A percentile compares a stretch with the other conserved stretches of the same genome.
Evolutionary conservation across 1,140 invertebrate species (phyloP).

Genomic region (Bathynomus jamesi): DNA sequence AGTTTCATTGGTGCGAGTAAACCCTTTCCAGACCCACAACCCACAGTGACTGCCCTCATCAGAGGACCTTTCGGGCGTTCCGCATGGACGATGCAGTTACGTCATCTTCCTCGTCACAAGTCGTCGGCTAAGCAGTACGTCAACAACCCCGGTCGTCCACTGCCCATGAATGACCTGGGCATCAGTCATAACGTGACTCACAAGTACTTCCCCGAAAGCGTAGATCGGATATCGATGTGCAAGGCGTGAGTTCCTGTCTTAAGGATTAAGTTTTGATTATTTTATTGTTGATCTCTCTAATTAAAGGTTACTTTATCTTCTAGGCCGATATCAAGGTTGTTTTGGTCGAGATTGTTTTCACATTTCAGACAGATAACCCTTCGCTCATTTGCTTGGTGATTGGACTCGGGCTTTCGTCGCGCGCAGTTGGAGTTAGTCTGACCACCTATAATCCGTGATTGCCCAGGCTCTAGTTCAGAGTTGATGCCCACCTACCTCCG

Average conservation of each 20-base stretch:
- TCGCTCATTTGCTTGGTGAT: too few species aligned
- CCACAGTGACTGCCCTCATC: conserved; percentile 64
- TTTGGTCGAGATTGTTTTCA: too few species aligned
- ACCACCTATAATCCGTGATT: too few species aligned
- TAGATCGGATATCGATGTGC: conserved; percentile 68
- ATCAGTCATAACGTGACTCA: conserved; percentile 56
- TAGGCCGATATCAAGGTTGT: too few species aligned
- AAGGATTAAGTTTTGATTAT: too few species aligned
- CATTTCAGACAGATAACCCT: too few species aligned
- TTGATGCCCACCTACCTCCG: too few species aligned
- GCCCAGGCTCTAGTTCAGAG: too few species aligned
- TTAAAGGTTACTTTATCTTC: too few species aligned
- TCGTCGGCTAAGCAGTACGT: conserved; percentile 57
- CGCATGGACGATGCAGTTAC: conserved; percentile 84
- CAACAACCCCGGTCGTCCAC: conserved; percentile 66
- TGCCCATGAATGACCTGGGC: conserved; percentile 63
- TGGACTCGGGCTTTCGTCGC: too few species aligned
- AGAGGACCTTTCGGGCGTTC: conserved; percentile 85
- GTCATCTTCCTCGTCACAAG: conserved; percentile 71
- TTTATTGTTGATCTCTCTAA: too few species aligned
- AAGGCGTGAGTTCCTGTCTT: conserved; percentile 76
- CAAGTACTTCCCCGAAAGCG: conserved; percentile 71
- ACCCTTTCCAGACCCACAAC: conserved; percentile 47
- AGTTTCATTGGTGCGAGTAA: not conserved
- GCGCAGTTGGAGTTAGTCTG: too few species aligned